Base-by-base conservation (phyloP, 2,888 invertebrate genomes). In the Xestia sexstrigata region DNA sequence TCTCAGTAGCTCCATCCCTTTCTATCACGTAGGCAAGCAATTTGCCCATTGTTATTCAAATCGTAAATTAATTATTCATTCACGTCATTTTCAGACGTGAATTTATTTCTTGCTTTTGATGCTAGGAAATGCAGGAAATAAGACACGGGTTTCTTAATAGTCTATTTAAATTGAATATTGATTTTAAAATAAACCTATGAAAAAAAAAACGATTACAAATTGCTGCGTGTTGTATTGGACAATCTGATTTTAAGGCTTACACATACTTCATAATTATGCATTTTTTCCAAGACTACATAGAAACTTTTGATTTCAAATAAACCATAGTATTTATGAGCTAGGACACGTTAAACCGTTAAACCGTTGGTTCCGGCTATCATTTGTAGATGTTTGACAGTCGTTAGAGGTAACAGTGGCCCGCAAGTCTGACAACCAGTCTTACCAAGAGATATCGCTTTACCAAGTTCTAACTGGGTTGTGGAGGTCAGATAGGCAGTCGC, bases 1-100 rank as follows among this genome's bases (percentile, higher is more conserved):
- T 70, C 70, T 63, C 60, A n/a, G n/a, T 72, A 13, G 4, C 45
- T 69, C 72, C 82, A 79, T 83, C 82, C 82, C 87, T 85, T 66
- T 85, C 74, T 30, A 70, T 72, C 80, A 77, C 79, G 74, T 70
- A 79, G 81, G 85, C 87, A 89, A 92, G 91, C 91, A 93, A 94
- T 93, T 93, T 93, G 89, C 88, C 88, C 83, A 94, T 94, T 95
- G 94, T 94, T 93, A 95, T 95, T 95, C 92, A 94, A 95, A 95
- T 93, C 90, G 89, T 88, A 92, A 93, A 95, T 95, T 93, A 94
- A 93, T 92, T 92, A 94, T 92, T 93, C 93, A 95, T 94, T 93
- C 94, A 91, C 91, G 91, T 93, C 93, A 93, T 90, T 93, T 91
- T 89, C 93, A 92, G 91, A 90, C 90, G 89, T 90, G 88, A 88